phyloP scores from a whole-genome alignment of 2,113 vertebrate genomes.

The Psephotus haematonotus region DNA sequence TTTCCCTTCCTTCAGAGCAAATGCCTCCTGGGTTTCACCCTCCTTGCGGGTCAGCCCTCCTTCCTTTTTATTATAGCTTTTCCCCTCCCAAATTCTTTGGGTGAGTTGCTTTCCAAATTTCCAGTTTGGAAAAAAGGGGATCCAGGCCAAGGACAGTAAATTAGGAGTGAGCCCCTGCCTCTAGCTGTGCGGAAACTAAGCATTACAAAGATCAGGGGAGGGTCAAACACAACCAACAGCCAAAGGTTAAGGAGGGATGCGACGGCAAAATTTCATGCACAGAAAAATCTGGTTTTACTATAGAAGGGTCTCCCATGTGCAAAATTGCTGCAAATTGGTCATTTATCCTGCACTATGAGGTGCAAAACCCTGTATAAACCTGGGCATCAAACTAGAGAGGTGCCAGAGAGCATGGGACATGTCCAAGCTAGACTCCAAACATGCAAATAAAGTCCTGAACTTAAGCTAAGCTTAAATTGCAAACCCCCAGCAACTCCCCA shows the following conservation, averaged over 20 bases:
- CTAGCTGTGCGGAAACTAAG: accelerated
- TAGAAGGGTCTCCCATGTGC: background rate
- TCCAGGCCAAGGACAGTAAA: background rate
- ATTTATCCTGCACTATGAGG: background rate
- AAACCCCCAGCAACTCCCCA: background rate
- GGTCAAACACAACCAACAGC: background rate
- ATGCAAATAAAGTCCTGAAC: background rate
- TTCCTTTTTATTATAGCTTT: background rate
- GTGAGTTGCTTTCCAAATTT: background rate
- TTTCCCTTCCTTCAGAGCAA: background rate
- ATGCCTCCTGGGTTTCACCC: background rate
- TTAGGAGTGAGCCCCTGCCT: accelerated
- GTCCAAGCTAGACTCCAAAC: too few relatives aligned
- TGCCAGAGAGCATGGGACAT: background rate
- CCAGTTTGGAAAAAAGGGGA: background rate
- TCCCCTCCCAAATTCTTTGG: background rate
- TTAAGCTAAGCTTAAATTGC: background rate
- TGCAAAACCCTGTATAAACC: background rate
- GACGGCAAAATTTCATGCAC: background rate
- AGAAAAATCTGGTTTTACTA: background rate
- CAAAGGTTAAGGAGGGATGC: background rate
- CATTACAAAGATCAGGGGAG: background rate
- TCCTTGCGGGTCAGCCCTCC: accelerated
- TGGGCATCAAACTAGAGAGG: background rate
- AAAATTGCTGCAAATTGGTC: background rate